Conservation (phyloP, 2,113 vertebrate species). For the Saguinus midas region DNA sequence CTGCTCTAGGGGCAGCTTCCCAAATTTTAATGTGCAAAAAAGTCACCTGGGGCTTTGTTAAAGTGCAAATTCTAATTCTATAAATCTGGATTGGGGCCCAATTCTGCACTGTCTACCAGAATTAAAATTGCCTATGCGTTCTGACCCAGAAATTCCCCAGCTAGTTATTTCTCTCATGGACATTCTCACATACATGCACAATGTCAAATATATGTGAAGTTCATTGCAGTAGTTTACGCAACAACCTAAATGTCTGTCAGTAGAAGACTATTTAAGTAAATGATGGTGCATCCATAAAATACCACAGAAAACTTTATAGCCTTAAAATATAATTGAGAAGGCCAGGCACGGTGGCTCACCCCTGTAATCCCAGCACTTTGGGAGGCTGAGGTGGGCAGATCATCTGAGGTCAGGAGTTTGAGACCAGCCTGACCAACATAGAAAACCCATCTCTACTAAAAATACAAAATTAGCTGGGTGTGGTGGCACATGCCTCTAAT, state of each 20-base stretch:
- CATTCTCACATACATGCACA: not conserved
- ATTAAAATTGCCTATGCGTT: not conserved
- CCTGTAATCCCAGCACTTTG: too few species aligned
- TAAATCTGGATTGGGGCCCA: not conserved
- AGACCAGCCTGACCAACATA: too few species aligned
- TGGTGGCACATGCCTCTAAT: too few species aligned
- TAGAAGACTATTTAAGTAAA: not conserved
- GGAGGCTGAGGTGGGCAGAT: too few species aligned
- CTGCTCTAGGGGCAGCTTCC: not conserved
- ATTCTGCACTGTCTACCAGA: not conserved
- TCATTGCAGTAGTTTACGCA: not conserved
- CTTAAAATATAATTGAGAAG: not conserved
- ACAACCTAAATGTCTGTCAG: not conserved
- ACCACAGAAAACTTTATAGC: not conserved
- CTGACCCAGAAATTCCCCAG: not conserved
- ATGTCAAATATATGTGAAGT: not conserved
- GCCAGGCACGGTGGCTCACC: too few species aligned
- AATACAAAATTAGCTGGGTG: too few species aligned
- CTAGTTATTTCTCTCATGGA: not conserved
- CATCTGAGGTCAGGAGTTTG: too few species aligned
- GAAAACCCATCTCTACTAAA: too few species aligned
- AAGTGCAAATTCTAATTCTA: not conserved
- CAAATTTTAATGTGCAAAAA: not conserved
- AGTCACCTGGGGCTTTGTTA: not conserved
- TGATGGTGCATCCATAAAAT: not conserved